Evolutionary conservation across 2,888 invertebrate species (phyloP), one percentile per base, ranked within the genome.

Genomic region (Cantharis flavilabris): DNA sequence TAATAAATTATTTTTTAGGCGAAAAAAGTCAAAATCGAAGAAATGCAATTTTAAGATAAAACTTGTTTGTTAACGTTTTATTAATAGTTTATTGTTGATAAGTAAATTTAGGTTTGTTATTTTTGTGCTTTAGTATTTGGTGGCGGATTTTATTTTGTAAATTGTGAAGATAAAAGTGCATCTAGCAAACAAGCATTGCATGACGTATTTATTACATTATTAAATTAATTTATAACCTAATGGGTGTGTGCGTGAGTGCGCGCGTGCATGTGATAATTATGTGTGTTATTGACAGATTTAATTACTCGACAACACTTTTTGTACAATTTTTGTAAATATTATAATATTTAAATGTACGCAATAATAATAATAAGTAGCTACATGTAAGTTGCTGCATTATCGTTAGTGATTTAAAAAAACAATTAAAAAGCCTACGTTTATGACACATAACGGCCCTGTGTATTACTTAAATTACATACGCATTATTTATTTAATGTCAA

Each of bases 401-500:
- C 69, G 76, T 78, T 78, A 78, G 78, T 62, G 70, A 78, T 75
- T 71, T 71, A 72, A 5, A 11, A 70, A 72, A 72, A 23, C 20
- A 67, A 67, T 23, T 23, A 71, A 70, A n/a, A 77, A 78, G 78
- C 78, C 78, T 78, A 78, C 73, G 30, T 77, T 77, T 77, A 77
- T 62, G 72, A 77, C 72, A 77, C 72, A 73, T 75, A 75, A 75
- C 69, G 77, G 75, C 77, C 72, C 77, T 73, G 72, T 76, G 70
- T 75, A 78, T 71, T 78, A 78, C 75, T 78, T 75, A 77, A 73
- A 76, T 73, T 75, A 72, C 69, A 74, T 62, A 71, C 73, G 71
- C 74, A 71, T 30, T 71, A 75, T 78, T 70, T 62, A 72, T 62
- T 71, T 64, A 72, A 70, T 26, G 63, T 72, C 69, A 65, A n/a